A percentile compares a stretch with the other conserved stretches of the same genome.
These are phyloP conservation scores for Onychomys leucogaster DNA, from an alignment of 2,797 vertebrate species.

Conservation along the genomic window DNA sequence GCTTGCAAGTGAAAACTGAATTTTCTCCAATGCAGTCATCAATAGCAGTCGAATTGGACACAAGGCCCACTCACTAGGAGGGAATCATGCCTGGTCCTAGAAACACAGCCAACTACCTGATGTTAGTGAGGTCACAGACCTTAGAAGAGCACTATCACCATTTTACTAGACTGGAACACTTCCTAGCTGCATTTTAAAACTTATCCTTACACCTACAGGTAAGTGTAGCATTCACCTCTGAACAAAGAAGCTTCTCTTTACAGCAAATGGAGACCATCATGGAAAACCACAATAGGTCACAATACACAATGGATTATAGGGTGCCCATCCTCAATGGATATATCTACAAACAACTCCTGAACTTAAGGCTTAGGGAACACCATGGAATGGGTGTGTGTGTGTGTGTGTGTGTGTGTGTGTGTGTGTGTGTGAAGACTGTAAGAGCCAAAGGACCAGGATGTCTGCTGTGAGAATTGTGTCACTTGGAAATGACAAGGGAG, in stretches of 20 bases:
- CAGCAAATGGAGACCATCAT: neutral
- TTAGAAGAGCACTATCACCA: neutral
- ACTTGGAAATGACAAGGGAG: neutral
- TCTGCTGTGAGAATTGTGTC: neutral
- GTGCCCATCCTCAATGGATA: neutral
- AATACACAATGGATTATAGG: neutral
- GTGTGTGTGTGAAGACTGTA: neutral
- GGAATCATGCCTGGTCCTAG: neutral
- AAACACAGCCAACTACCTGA: neutral
- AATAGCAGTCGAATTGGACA: neutral
- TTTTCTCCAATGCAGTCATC: neutral
- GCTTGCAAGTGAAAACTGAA: too few relatives aligned
- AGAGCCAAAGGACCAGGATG: neutral
- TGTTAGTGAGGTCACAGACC: neutral
- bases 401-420: too few relatives aligned
- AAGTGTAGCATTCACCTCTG: neutral
- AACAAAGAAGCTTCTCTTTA: neutral
- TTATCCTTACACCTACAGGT: neutral
- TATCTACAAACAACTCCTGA: neutral
- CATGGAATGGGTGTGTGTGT: neutral
- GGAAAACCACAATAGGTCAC: neutral
- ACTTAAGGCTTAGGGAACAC: neutral
- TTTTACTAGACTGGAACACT: neutral
- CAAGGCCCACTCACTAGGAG: neutral
- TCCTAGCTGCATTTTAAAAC: neutral